phyloP scores from a whole-genome alignment of 1,140 invertebrate genomes.

The Anastrepha obliqua region DNA sequence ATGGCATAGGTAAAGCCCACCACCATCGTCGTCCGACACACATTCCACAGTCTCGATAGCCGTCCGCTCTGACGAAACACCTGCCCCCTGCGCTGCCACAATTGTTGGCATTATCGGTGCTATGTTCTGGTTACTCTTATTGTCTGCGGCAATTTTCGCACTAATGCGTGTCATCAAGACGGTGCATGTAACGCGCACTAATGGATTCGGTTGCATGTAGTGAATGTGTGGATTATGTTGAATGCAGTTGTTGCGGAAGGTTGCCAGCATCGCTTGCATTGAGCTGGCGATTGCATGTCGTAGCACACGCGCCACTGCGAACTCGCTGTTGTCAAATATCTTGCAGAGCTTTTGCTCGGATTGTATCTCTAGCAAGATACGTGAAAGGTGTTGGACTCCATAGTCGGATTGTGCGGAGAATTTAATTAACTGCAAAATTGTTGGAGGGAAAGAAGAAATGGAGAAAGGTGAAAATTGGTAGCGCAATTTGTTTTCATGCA shows the following conservation, averaged over 20 bases:
- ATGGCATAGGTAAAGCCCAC: slow-evolving; percentile 61
- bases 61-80: slow-evolving; percentile 23
- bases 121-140: background rate
- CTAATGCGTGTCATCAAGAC: slow-evolving; percentile 64
- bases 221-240: slow-evolving; percentile 73
- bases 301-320: slow-evolving; percentile 65
- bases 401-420: slow-evolving; percentile 69
- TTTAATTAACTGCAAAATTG: slow-evolving; percentile 68
- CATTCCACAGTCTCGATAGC: background rate
- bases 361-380: slow-evolving; percentile 68
- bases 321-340: slow-evolving; percentile 63
- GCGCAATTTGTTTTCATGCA: background rate
- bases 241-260: slow-evolving; percentile 71
- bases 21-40: slow-evolving; percentile 4
- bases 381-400: slow-evolving; percentile 66
- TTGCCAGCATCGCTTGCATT: slow-evolving; percentile 64
- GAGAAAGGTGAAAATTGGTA: background rate
- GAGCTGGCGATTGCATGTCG: slow-evolving; percentile 65
- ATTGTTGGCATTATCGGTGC: background rate
- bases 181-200: slow-evolving; percentile 66
- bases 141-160: slow-evolving; percentile 50
- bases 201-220: slow-evolving; percentile 71
- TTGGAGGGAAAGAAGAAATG: background rate
- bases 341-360: slow-evolving; percentile 70
- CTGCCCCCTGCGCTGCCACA: background rate